Conservation (phyloP, 35 echinoderm and acorn worm species). For the Lytechinus variegatus region DNA sequence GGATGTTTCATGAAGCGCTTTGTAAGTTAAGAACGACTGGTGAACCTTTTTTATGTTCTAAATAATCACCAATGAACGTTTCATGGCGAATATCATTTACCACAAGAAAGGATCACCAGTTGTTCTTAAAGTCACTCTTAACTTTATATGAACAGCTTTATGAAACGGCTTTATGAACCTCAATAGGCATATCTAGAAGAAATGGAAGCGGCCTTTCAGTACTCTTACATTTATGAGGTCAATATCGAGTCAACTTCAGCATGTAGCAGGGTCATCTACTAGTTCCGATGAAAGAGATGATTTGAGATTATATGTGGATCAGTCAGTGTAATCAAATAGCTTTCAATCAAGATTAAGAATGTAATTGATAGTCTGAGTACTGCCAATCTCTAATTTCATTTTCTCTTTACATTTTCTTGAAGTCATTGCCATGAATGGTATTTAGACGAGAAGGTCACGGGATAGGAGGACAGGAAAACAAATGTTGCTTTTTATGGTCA, state of each 20-base stretch:
- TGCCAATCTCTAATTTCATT: slow-evolving; percentile 31
- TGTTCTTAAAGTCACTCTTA: too few species aligned
- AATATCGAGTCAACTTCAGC: not conserved
- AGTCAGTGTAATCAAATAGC: not conserved
- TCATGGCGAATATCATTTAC: too few species aligned
- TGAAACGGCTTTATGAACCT: too few species aligned
- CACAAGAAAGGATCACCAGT: too few species aligned
- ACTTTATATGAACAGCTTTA: too few species aligned
- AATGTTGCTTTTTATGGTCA: slow-evolving; percentile 5
- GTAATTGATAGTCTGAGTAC: not conserved
- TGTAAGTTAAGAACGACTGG: too few species aligned
- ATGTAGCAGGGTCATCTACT: not conserved
- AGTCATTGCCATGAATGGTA: not conserved
- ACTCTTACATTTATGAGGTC: not conserved
- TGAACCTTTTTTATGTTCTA: too few species aligned
- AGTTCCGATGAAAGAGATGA: not conserved
- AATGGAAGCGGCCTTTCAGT: not conserved
- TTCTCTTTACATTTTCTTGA: not conserved
- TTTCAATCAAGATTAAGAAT: not conserved
- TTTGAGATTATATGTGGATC: not conserved
- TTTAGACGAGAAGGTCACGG: not conserved
- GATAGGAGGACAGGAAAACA: not conserved
- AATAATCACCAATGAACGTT: too few species aligned
- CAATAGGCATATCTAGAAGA: too few species aligned
- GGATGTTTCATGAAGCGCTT: too few species aligned